phyloP scores from a whole-genome alignment of 1,140 invertebrate species.

The Orius insidiosus region DNA sequence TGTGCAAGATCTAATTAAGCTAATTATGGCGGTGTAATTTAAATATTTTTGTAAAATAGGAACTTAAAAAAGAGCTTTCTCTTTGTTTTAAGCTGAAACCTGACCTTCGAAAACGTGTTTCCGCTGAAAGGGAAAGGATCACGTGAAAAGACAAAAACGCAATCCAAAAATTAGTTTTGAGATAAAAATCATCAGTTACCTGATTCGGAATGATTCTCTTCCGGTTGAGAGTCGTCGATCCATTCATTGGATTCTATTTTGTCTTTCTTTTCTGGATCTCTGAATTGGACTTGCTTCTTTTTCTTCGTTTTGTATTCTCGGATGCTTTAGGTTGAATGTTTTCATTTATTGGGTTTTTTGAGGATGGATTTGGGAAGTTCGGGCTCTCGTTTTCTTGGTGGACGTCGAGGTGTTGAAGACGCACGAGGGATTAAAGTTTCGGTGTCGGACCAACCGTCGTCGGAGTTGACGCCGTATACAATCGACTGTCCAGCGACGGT shows the following conservation, averaged over 20 bases:
- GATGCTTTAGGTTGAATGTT: conserved; percentile 12
- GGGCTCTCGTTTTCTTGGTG: conserved; percentile 12
- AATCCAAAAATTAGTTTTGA: neutral
- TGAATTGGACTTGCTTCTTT: conserved; percentile 25
- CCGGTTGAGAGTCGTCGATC: too few relatives aligned
- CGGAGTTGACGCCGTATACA: conserved; percentile 5
- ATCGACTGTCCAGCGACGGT: conserved; percentile 8
- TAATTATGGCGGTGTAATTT: too few relatives aligned
- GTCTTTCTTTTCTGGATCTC: conserved; percentile 15
- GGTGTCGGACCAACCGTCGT: conserved; percentile 22
- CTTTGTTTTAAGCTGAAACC: too few relatives aligned
- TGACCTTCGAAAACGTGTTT: too few relatives aligned
- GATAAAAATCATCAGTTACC: neutral
- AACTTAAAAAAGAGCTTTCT: too few relatives aligned
- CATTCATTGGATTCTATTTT: conserved; percentile 2
- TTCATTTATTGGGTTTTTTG: conserved; percentile 34
- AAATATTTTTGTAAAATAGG: too few relatives aligned
- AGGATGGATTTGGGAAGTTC: conserved; percentile 33
- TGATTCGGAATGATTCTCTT: neutral
- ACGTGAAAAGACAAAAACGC: neutral
- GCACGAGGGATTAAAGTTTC: conserved; percentile 9
- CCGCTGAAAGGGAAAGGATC: neutral
- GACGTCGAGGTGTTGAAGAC: conserved; percentile 17
- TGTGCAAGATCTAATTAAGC: too few relatives aligned
- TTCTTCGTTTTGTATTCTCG: conserved; percentile 20